phyloP scores from a whole-genome alignment of 2,113 vertebrate genomes.

The Forbesichthys agassizii region DNA sequence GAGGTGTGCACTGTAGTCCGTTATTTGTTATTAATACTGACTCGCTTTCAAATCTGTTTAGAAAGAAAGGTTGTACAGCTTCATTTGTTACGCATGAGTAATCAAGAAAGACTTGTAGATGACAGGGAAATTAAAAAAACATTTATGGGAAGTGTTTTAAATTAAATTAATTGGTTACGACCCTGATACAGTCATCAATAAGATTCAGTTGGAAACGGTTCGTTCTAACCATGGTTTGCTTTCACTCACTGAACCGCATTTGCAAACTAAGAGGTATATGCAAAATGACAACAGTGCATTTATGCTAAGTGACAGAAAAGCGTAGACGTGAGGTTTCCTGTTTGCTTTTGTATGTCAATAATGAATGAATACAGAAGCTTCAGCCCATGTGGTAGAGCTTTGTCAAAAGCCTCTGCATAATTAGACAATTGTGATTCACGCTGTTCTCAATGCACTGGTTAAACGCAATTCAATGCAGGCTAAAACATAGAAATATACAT shows the following conservation, averaged over 20 bases:
- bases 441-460: too few relatives aligned
- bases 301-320: not conserved
- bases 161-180: conserved; percentile 32
- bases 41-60: conserved; percentile 3
- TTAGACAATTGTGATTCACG: too few relatives aligned
- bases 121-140: conserved; percentile 16
- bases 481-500: too few relatives aligned
- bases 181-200: conserved; percentile 38
- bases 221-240: conserved; percentile 16
- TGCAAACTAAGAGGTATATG: not conserved
- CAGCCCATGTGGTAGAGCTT: not conserved
- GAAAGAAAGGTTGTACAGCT: conserved; percentile 8
- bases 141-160: conserved; percentile 7
- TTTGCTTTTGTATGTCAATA: not conserved
- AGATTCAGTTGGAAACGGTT: conserved; percentile 31
- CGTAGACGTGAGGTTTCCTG: not conserved
- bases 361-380: not conserved
- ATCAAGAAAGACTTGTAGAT: conserved; percentile 20
- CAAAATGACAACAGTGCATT: not conserved
- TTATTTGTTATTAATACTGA: conserved; percentile 1
- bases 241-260: conserved; percentile 13
- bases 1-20: not conserved
- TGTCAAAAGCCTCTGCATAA: too few relatives aligned
- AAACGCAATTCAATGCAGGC: too few relatives aligned
- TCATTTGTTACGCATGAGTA: conserved; percentile 22